Percentiles rank a stretch among this genome's conserved stretches.
Evolutionary conservation across 2,888 invertebrate genomes (phyloP).

Genomic region (Hirtodrosophila duncani): DNA sequence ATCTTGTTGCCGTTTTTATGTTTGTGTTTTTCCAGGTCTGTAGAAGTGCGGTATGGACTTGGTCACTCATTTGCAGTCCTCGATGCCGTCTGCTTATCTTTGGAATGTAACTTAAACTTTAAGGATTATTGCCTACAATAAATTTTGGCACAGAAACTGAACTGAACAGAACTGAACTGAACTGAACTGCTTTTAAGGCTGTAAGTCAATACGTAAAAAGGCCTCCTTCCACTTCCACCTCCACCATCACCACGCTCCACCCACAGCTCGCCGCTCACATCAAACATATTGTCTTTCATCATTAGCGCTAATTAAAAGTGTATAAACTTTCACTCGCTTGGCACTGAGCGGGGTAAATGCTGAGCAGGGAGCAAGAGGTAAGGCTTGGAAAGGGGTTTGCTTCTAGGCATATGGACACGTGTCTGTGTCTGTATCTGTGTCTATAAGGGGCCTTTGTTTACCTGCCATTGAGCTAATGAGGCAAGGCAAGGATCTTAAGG

Average conservation of each 20-base stretch:
- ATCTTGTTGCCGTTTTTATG: no score
- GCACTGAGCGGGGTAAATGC: no score
- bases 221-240: background rate
- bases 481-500: slow-evolving; percentile 14
- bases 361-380: no score
- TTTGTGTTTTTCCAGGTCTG: slow-evolving; percentile 36
- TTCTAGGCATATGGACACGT: slow-evolving; percentile 40
- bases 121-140: slow-evolving; percentile 75
- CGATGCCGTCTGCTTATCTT: slow-evolving; percentile 62
- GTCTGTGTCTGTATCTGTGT: slow-evolving; percentile 46
- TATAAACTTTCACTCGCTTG: slow-evolving; percentile 64
- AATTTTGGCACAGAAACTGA: slow-evolving; percentile 52
- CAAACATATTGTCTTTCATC: slow-evolving; percentile 51
- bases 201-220: slow-evolving; percentile 49
- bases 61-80: no score
- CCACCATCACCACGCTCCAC: background rate
- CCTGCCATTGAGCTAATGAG: slow-evolving; percentile 57
- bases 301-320: slow-evolving; percentile 70
- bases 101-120: slow-evolving; percentile 75
- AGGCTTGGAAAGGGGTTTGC: background rate
- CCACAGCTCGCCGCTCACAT: background rate
- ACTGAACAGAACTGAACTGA: slow-evolving; percentile 24
- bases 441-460: no score
- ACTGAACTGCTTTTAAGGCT: slow-evolving; percentile 40
- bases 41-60: slow-evolving; percentile 23